Conservation (phyloP, 2,113 vertebrate species). For the Mionectes macconnelli region DNA sequence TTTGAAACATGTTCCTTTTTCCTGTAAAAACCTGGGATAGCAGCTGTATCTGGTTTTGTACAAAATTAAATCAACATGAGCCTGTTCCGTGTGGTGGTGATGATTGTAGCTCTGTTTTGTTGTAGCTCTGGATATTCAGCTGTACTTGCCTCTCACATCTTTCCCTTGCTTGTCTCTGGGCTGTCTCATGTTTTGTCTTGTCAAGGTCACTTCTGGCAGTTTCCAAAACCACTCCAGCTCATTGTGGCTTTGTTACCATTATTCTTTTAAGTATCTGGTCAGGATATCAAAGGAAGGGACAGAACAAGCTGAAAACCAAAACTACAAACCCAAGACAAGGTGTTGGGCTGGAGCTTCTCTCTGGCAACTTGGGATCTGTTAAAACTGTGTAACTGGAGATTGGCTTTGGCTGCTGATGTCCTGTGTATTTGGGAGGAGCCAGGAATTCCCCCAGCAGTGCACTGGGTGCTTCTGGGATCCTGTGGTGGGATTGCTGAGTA, state of each 20-base stretch:
- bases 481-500: background rate
- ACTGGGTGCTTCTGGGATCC: background rate
- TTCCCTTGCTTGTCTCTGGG: background rate
- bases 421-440: fast-evolving
- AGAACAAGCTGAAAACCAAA: background rate
- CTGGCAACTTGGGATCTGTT: background rate
- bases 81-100: background rate
- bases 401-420: background rate
- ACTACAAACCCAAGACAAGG: background rate
- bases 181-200: background rate
- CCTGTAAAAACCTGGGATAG: background rate
- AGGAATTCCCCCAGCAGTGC: background rate
- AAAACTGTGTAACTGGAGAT: fast-evolving
- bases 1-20: background rate
- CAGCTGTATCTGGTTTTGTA: background rate
- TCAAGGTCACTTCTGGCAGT: background rate
- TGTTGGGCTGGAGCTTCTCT: background rate
- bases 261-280: background rate
- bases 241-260: background rate
- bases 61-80: background rate
- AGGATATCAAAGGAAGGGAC: background rate
- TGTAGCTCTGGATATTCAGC: background rate
- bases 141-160: background rate
- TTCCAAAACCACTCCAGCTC: background rate
- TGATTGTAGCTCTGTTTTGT: background rate